phyloP scores from a whole-genome alignment of 2,888 invertebrate species.

The Eupeodes latifasciatus region DNA sequence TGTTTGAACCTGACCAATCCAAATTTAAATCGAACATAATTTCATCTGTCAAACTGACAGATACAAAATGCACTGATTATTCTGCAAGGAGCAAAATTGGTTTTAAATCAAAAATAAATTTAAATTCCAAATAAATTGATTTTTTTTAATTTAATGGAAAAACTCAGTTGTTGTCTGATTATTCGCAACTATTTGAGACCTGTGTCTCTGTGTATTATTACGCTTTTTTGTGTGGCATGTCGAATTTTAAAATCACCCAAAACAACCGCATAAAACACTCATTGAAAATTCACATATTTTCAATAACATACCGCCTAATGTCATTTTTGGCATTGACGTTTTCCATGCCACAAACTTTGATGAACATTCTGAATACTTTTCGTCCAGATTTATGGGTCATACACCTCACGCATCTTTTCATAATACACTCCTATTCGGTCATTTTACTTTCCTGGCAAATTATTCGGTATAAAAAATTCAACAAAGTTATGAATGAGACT shows the following conservation, averaged over 20 bases:
- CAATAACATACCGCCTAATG: not conserved
- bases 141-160: too few species aligned
- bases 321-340: not conserved
- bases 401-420: not conserved
- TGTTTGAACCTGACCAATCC: too few species aligned
- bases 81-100: too few species aligned
- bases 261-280: not conserved
- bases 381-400: constrained; percentile 14
- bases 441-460: not conserved
- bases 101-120: too few species aligned
- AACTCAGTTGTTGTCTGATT: too few species aligned
- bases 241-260: not conserved
- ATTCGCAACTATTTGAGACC: too few species aligned
- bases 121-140: too few species aligned
- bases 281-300: not conserved
- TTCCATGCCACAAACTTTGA: not conserved
- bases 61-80: too few species aligned
- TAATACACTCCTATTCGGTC: not conserved
- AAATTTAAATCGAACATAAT: too few species aligned
- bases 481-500: not conserved
- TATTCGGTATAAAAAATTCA: not conserved
- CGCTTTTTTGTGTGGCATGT: constrained; percentile 2
- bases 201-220: not conserved
- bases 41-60: too few species aligned
- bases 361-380: not conserved